Evolutionary conservation across 2,888 invertebrate species (phyloP).

Genomic region (Junonia oenone): DNA sequence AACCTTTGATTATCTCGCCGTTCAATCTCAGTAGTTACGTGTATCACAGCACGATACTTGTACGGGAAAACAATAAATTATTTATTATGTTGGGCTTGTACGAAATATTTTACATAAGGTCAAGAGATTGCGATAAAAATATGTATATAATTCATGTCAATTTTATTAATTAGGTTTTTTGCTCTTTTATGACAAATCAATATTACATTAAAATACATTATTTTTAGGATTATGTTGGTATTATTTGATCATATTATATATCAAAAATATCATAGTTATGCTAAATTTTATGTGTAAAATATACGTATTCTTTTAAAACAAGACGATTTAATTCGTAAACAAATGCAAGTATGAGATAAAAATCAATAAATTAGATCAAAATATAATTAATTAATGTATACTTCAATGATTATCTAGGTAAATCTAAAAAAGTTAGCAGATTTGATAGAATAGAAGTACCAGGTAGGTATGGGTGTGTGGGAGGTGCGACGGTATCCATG

Average conservation of each 20-base stretch:
- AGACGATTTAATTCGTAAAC: no score
- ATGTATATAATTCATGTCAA: not conserved
- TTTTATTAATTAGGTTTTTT: not conserved
- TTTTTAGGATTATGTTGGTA: no score
- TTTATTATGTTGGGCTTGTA: not conserved
- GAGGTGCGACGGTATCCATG: slow-evolving; percentile 55
- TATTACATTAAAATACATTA: no score
- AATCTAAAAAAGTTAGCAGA: not conserved
- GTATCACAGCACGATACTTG: slow-evolving; percentile 10
- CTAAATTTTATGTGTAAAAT: no score
- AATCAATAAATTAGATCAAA: no score
- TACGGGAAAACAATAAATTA: slow-evolving; percentile 14
- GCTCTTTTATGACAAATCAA: not conserved
- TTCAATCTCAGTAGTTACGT: slow-evolving; percentile 5
- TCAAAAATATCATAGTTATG: no score
- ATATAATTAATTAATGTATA: no score
- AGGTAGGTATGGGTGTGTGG: slow-evolving; percentile 41
- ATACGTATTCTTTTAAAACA: no score
- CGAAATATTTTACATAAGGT: slow-evolving; percentile 6
- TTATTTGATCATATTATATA: no score
- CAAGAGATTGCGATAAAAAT: slow-evolving; percentile 8
- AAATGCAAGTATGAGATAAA: no score
- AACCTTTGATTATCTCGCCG: slow-evolving; percentile 7
- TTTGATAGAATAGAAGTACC: slow-evolving; percentile 28
- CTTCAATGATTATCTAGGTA: no score